These are phyloP conservation scores for Orientallactaga bullata DNA, from an alignment of 2,113 vertebrate genomes.

Conservation along the genomic window DNA sequence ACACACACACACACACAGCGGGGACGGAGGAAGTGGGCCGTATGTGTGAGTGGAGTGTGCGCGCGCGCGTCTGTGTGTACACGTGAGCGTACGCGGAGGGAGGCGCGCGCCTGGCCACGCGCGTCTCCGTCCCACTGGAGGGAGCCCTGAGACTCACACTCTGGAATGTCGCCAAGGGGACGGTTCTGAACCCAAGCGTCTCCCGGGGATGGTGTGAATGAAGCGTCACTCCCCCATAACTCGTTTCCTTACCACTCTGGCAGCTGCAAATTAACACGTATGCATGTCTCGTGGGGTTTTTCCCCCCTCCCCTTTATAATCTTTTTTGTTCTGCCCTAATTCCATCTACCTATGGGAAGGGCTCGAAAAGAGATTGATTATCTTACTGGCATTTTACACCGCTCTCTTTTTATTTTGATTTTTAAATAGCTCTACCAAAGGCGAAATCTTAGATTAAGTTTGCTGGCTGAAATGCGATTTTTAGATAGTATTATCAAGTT, in stretches of 20 bases:
- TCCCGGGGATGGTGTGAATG: neutral
- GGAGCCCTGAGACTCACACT: neutral
- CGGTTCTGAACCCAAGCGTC: neutral
- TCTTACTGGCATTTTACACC: conserved; percentile 30
- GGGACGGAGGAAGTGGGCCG: neutral
- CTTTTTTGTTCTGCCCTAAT: conserved; percentile 53
- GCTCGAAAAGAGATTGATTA: conserved; percentile 16
- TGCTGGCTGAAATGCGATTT: conserved; percentile 11
- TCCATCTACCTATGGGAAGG: conserved; percentile 8
- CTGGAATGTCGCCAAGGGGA: conserved; percentile 18
- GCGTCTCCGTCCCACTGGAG: neutral
- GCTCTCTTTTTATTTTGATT: neutral
- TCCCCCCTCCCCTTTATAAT: neutral
- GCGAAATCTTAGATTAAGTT: conserved; percentile 17
- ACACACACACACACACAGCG: too few relatives aligned
- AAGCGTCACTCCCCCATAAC: neutral
- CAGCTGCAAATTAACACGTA: neutral
- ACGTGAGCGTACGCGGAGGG: neutral
- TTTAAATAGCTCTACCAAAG: neutral
- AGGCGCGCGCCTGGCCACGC: conserved; percentile 41
- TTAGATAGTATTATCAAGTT: neutral
- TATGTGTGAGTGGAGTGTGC: neutral
- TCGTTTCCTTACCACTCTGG: neutral
- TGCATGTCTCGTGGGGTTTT: neutral
- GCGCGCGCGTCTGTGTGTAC: neutral